phyloP scores from a whole-genome alignment of 64 coral and sea anemone genomes.

The Orbicella faveolata region DNA sequence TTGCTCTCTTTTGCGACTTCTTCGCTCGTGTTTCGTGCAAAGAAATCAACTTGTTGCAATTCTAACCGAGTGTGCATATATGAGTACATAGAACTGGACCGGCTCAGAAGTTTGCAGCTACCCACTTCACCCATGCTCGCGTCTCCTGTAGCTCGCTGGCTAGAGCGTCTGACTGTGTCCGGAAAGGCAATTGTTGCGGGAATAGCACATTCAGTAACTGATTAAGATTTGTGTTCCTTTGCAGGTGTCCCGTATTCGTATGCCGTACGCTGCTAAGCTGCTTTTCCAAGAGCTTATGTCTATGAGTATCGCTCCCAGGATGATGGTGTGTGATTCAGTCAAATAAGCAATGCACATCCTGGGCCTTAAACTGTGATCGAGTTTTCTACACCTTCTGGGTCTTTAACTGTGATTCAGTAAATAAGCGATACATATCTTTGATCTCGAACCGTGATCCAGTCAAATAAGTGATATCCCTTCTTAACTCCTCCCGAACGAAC shows the following conservation, averaged over 20 bases:
- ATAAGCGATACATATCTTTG: not conserved
- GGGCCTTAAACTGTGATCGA: not conserved
- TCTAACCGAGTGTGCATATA: too few species aligned
- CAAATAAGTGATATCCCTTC: too few species aligned
- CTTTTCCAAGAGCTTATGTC: conserved; percentile 98
- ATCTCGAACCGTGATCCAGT: not conserved
- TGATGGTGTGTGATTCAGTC: conserved; percentile 92
- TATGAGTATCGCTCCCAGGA: conserved; percentile 94
- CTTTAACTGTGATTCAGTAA: conserved; percentile 4
- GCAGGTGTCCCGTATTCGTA: conserved; percentile 89
- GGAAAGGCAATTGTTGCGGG: not conserved
- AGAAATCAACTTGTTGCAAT: too few species aligned
- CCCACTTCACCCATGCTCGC: too few species aligned
- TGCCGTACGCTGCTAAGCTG: conserved; percentile 96
- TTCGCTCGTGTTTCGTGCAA: too few species aligned
- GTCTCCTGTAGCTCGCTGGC: too few species aligned
- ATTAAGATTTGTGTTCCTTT: not conserved
- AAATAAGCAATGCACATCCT: conserved; percentile 37
- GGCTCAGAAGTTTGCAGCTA: too few species aligned
- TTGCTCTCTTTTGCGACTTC: too few species aligned
- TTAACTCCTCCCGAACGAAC: too few species aligned
- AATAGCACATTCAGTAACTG: not conserved
- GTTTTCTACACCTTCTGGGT: not conserved
- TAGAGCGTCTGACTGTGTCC: too few species aligned
- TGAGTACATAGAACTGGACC: too few species aligned